Conservation (phyloP, 2,113 vertebrate genomes). For the Leptobrachium leishanense region DNA sequence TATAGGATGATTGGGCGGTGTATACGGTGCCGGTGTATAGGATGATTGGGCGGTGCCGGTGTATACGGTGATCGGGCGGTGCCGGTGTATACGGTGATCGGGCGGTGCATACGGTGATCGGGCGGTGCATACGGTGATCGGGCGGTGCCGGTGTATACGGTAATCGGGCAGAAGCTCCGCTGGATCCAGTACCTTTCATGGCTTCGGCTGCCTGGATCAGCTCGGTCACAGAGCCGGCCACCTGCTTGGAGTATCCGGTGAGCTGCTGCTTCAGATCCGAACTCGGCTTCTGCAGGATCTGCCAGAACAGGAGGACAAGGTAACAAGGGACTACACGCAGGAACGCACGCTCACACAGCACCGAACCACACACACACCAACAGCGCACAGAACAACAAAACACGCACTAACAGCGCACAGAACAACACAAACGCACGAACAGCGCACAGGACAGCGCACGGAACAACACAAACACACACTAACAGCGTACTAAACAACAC, state of each 20-base stretch:
- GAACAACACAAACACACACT: too few species aligned
- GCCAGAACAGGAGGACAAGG: too few species aligned
- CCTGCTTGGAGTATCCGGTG: conserved; percentile 85
- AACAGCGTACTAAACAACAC: too few species aligned
- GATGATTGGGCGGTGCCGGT: too few species aligned
- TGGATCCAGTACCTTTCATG: conserved; percentile 85
- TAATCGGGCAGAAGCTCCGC: too few species aligned
- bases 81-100: background rate
- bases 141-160: background rate
- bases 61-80: background rate
- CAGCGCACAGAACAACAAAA: background rate
- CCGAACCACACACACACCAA: background rate
- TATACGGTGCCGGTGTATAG: too few species aligned
- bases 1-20: too few species aligned
- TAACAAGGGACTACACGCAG: background rate
- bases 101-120: too few species aligned
- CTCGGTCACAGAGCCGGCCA: conserved; percentile 92
- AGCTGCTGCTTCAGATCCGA: conserved; percentile 93
- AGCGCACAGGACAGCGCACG: too few species aligned
- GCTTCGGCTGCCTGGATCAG: conserved; percentile 97
- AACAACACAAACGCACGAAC: too few species aligned
- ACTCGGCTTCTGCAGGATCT: conserved; percentile 93
- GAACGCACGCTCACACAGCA: background rate
- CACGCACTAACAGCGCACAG: too few species aligned
- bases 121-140: too few species aligned